Evolutionary conservation across 2,888 invertebrate species (phyloP).

Genomic region (Trichopoda pennipes): DNA sequence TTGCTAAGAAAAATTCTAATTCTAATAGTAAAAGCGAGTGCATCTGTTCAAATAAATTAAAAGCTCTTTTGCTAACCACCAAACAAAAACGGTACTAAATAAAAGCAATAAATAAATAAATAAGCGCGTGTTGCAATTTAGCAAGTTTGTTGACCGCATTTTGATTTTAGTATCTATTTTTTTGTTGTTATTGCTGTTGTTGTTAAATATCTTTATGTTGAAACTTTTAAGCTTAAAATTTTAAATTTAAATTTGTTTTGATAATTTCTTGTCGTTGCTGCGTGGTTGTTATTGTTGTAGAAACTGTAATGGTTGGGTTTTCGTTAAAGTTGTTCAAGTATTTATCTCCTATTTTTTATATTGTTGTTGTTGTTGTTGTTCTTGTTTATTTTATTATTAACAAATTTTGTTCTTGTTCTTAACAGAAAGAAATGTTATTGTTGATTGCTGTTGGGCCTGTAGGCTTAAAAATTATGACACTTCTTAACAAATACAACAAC

Average conservation of each 20-base stretch:
- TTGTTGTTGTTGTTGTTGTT: not conserved
- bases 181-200: no score
- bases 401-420: slow-evolving; percentile 26
- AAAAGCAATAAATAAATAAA: slow-evolving; percentile 39
- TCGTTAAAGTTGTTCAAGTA: slow-evolving; percentile 47
- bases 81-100: slow-evolving; percentile 18
- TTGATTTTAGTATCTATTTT: slow-evolving; percentile 32
- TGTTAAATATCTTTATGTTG: slow-evolving; percentile 7
- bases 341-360: slow-evolving; percentile 41
- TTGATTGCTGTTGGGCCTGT: slow-evolving; percentile 40
- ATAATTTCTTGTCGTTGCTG: slow-evolving; percentile 37
- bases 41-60: slow-evolving; percentile 39
- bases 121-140: slow-evolving; percentile 55
- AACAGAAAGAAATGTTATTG: slow-evolving; percentile 10
- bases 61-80: slow-evolving; percentile 19
- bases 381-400: slow-evolving; percentile 28
- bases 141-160: slow-evolving; percentile 65
- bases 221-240: slow-evolving; percentile 7
- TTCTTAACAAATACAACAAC: slow-evolving; percentile 31
- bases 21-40: not conserved
- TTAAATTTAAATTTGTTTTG: slow-evolving; percentile 33
- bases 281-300: slow-evolving; percentile 22
- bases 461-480: slow-evolving; percentile 64
- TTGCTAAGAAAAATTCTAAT: not conserved
- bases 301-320: slow-evolving; percentile 54